Conservation (phyloP, 2,113 vertebrate species). For the Rissa tridactyla region DNA sequence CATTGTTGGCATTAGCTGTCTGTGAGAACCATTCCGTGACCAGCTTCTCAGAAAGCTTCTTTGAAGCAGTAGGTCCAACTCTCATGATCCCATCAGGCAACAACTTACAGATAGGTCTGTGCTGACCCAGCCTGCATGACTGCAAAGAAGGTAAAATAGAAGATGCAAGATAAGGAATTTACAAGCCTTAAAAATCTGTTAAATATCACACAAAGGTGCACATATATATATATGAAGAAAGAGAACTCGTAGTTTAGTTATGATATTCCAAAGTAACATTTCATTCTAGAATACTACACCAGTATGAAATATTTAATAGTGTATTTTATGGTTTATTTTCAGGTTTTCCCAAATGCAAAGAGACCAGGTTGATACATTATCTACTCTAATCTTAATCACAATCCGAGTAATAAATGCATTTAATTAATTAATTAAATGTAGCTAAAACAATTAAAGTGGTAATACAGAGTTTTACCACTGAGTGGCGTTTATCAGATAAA, state of each 20-base stretch:
- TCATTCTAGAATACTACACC: neutral
- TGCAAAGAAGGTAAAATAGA: conserved; percentile 51
- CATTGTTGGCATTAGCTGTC: conserved; percentile 84
- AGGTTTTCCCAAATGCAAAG: neutral
- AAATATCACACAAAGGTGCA: neutral
- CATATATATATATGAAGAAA: neutral
- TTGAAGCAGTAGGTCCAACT: conserved; percentile 87
- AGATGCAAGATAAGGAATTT: neutral
- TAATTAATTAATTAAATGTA: neutral
- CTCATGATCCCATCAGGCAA: conserved; percentile 92
- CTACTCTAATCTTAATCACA: neutral
- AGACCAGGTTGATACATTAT: neutral
- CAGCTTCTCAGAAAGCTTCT: conserved; percentile 88
- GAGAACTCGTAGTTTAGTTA: neutral
- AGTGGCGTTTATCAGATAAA: conserved; percentile 17
- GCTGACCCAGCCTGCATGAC: conserved; percentile 96
- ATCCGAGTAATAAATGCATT: neutral
- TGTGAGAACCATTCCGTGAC: conserved; percentile 96
- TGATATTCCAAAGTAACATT: neutral
- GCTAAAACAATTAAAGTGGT: neutral
- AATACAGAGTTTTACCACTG: conserved; percentile 16
- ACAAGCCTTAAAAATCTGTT: neutral
- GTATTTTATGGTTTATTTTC: neutral
- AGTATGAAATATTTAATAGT: neutral
- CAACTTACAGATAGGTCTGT: conserved; percentile 93